phyloP scores from a whole-genome alignment of 2,113 vertebrate species.

The Stigmatopora argus region DNA sequence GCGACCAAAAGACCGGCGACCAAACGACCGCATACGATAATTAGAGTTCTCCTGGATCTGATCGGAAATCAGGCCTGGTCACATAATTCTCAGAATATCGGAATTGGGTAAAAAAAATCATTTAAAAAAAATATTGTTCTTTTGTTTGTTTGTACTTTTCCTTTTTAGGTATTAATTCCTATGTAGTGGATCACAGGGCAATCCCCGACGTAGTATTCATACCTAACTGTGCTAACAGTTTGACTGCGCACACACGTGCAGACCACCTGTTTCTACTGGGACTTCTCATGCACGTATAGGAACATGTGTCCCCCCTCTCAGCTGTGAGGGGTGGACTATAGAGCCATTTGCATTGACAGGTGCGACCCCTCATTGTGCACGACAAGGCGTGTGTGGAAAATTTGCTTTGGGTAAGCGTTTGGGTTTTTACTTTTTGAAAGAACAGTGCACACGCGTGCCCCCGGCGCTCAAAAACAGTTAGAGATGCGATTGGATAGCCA shows the following conservation, averaged over 20 bases:
- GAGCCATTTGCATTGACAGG: slow-evolving; percentile 58
- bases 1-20: too few species aligned
- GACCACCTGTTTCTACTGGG: slow-evolving; percentile 40
- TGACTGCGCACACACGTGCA: slow-evolving; percentile 9
- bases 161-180: too few species aligned
- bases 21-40: too few species aligned
- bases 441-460: slow-evolving; percentile 17
- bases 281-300: slow-evolving; percentile 26
- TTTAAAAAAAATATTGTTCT: too few species aligned
- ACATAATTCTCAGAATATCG: too few species aligned
- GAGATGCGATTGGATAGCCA: slow-evolving; percentile 6
- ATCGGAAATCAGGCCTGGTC: too few species aligned
- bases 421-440: slow-evolving; percentile 27
- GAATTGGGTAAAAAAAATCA: too few species aligned
- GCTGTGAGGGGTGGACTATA: slow-evolving; percentile 37
- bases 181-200: too few species aligned
- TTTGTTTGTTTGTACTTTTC: too few species aligned
- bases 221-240: neutral
- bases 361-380: slow-evolving; percentile 35
- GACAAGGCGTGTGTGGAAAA: slow-evolving; percentile 26
- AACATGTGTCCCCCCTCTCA: slow-evolving; percentile 48
- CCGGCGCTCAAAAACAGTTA: slow-evolving; percentile 20
- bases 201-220: neutral
- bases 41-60: too few species aligned
- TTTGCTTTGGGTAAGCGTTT: slow-evolving; percentile 31